Evolutionary conservation across 2,113 vertebrate genomes (phyloP).

Genomic region (Oenanthe oenanthe): DNA sequence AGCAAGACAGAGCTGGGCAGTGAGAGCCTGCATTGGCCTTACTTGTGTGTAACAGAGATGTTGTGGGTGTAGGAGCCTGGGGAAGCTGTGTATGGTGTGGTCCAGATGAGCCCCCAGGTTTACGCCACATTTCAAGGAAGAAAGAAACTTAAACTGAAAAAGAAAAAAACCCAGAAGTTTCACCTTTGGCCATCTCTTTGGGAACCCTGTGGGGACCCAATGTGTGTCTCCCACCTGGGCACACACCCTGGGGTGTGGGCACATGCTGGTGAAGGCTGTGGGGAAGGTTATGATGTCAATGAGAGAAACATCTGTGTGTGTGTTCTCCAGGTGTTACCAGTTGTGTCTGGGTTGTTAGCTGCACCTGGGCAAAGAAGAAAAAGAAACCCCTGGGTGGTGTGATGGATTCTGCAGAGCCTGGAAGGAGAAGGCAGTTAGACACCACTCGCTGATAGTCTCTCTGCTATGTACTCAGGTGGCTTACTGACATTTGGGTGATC

Average conservation of each 20-base stretch:
- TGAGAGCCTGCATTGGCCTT: neutral
- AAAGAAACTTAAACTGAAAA: neutral
- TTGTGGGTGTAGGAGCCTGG: neutral
- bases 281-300: neutral
- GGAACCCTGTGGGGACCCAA: neutral
- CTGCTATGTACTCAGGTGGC: slow-evolving; percentile 45
- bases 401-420: slow-evolving; percentile 26
- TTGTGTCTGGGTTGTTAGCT: slow-evolving; percentile 39
- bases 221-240: neutral
- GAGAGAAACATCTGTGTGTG: slow-evolving; percentile 36
- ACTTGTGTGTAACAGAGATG: neutral
- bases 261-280: neutral
- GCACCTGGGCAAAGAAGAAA: slow-evolving; percentile 55
- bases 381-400: neutral
- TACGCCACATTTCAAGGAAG: neutral
- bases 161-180: neutral
- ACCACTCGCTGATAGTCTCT: neutral
- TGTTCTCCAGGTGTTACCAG: slow-evolving; percentile 30
- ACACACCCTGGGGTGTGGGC: neutral
- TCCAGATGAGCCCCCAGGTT: neutral
- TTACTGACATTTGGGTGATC: neutral
- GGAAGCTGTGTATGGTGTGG: neutral
- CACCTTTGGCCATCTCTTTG: neutral
- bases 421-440: slow-evolving; percentile 28
- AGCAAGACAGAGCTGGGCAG: neutral